phyloP scores from a whole-genome alignment of 2,797 vertebrate genomes.

The Pelobates cultripes region DNA sequence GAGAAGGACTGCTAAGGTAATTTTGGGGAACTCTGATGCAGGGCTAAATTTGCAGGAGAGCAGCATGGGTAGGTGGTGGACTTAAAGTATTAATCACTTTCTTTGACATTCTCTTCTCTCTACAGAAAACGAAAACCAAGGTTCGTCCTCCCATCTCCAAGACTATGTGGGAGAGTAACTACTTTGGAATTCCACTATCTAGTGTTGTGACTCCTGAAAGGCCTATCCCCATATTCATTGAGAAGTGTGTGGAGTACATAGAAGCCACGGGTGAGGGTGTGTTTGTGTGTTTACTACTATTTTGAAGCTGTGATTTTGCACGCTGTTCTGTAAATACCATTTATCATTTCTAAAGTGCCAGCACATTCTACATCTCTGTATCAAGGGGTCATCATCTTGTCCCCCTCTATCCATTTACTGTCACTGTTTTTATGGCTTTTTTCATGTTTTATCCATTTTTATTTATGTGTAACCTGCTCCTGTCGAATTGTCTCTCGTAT shows the following conservation, averaged over 20 bases:
- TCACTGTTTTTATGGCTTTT: no score
- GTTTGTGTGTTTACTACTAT: not conserved
- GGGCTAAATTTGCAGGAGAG: not conserved
- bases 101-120: slow-evolving; percentile 18
- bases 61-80: no score
- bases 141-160: slow-evolving; percentile 88
- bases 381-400: no score
- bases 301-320: not conserved
- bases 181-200: slow-evolving; percentile 88
- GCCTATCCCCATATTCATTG: slow-evolving; percentile 92
- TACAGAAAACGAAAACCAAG: slow-evolving; percentile 87
- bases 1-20: slow-evolving; percentile 88
- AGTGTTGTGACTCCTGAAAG: slow-evolving; percentile 82
- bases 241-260: slow-evolving; percentile 93
- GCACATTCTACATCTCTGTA: no score
- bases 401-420: no score
- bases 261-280: slow-evolving; percentile 75
- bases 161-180: slow-evolving; percentile 87
- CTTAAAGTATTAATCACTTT: no score
- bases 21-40: not conserved
- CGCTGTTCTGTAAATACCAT: no score
- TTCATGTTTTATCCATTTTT: no score
- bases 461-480: no score
- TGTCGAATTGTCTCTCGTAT: no score
- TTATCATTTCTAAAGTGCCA: no score